These are phyloP conservation scores for Electrona antarctica DNA, from an alignment of 2,113 vertebrate species.

Conservation along the genomic window DNA sequence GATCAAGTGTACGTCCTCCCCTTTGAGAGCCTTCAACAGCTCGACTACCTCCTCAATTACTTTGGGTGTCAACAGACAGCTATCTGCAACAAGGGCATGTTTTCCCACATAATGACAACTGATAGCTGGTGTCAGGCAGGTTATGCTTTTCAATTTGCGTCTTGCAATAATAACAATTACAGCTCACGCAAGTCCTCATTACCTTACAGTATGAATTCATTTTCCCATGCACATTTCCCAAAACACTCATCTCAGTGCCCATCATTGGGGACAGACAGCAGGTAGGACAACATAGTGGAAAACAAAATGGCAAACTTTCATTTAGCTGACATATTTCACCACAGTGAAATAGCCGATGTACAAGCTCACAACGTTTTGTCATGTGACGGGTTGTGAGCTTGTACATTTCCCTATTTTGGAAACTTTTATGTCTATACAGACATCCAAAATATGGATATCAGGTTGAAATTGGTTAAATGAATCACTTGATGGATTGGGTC, in stretches of 20 bases:
- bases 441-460: too few relatives aligned
- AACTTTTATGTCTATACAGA: too few relatives aligned
- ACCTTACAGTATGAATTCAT: constrained; percentile 71
- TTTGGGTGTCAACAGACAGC: constrained; percentile 80
- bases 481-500: background rate
- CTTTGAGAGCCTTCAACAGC: constrained; percentile 74
- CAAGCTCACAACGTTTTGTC: too few relatives aligned
- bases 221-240: constrained; percentile 66
- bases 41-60: constrained; percentile 81
- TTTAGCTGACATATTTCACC: background rate
- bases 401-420: too few relatives aligned
- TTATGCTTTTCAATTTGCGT: constrained; percentile 83
- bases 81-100: constrained; percentile 73
- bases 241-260: constrained; percentile 46
- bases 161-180: constrained; percentile 83
- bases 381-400: too few relatives aligned
- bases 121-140: constrained; percentile 81
- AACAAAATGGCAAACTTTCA: constrained; percentile 39
- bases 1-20: constrained; percentile 78
- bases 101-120: constrained; percentile 81
- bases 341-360: too few relatives aligned
- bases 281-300: constrained; percentile 23
- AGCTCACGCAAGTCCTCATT: constrained; percentile 80
- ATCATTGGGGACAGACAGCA: constrained; percentile 37
- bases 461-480: too few relatives aligned